Evolutionary conservation across 2,113 vertebrate species (phyloP), one percentile per base, ranked within the genome.

Genomic region (Panurus biarmicus): DNA sequence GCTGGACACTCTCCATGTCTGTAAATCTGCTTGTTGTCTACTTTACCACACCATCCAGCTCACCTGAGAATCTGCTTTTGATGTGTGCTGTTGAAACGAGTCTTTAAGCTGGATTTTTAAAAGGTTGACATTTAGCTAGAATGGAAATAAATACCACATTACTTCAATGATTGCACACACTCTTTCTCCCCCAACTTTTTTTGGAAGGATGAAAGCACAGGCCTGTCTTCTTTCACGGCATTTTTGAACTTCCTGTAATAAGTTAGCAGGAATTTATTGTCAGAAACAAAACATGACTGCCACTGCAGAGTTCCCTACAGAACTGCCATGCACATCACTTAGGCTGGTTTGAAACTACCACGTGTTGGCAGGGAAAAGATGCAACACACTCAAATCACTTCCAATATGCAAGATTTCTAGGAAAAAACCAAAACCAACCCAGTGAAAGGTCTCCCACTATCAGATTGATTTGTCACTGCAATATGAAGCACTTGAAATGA

Each of bases 351-450:
- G 29, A 70, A 80, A 80, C 51, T 47, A 58, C 24, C 38, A 51
- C 0, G 0, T 73, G 28, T 24, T 81, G 73, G 40, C 62, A 87
- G 31, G 14, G 33, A 48, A 72, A 81, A 81, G 61, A 78, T 29
- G 25, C n/a, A 78, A 20, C 1, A 1, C 9, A 35, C 36, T 69
- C 44, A 61, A 82, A 45, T 66, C 42, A 28, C 9, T 80, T 58
- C 71, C 61, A 66, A 3, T 60, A 53, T 56, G 24, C 4, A 72
- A 65, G 20, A 71, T 69, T 85, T 78, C 53, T n/a, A 40, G 40
- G n/a, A 58, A 70, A 38, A 54, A 9, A 0, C 2, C 15, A 1
- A 14, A 73, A 33, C 4, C 7, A 29, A 29, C 7, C 16, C 9
- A 75, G 22, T 40, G 42, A 65, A 87, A 42, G 22, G 8, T 79